These are phyloP conservation scores for Etheostoma nigrum DNA, from an alignment of 2,797 vertebrate species.

Conservation along the genomic window DNA sequence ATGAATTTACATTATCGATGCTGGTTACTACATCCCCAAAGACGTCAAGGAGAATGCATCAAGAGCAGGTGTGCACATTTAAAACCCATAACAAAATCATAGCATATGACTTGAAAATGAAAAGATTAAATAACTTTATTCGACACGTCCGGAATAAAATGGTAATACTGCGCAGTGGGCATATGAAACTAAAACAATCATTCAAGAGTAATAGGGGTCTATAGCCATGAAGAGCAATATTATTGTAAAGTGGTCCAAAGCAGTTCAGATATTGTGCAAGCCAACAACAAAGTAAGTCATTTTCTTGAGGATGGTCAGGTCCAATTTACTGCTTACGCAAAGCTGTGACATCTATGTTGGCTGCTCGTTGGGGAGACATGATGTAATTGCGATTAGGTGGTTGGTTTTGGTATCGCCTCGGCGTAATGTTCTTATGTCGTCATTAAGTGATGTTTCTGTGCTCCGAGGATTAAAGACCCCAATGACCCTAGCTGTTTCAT, in stretches of 20 bases:
- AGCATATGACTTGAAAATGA: slow-evolving; percentile 53
- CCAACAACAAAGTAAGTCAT: slow-evolving; percentile 45
- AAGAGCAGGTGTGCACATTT: slow-evolving; percentile 74
- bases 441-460: slow-evolving; percentile 54
- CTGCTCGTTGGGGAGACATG: slow-evolving; percentile 26
- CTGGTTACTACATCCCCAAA: slow-evolving; percentile 73
- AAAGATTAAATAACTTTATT: slow-evolving; percentile 68
- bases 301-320: slow-evolving; percentile 39
- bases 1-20: slow-evolving; percentile 71
- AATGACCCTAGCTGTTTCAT: slow-evolving; percentile 46
- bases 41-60: slow-evolving; percentile 63
- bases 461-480: slow-evolving; percentile 50
- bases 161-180: slow-evolving; percentile 58
- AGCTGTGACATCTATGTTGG: slow-evolving; percentile 51
- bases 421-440: slow-evolving; percentile 60
- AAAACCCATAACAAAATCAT: slow-evolving; percentile 60
- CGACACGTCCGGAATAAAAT: slow-evolving; percentile 61
- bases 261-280: slow-evolving; percentile 54
- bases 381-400: slow-evolving; percentile 56
- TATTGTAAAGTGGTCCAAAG: slow-evolving; percentile 56
- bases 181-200: slow-evolving; percentile 71
- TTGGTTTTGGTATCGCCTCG: slow-evolving; percentile 68
- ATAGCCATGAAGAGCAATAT: slow-evolving; percentile 71
- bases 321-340: slow-evolving; percentile 45
- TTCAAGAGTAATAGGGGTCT: slow-evolving; percentile 61